Base-by-base conservation (phyloP, 2,888 invertebrate genomes). In the Petrophora chlorosata region DNA sequence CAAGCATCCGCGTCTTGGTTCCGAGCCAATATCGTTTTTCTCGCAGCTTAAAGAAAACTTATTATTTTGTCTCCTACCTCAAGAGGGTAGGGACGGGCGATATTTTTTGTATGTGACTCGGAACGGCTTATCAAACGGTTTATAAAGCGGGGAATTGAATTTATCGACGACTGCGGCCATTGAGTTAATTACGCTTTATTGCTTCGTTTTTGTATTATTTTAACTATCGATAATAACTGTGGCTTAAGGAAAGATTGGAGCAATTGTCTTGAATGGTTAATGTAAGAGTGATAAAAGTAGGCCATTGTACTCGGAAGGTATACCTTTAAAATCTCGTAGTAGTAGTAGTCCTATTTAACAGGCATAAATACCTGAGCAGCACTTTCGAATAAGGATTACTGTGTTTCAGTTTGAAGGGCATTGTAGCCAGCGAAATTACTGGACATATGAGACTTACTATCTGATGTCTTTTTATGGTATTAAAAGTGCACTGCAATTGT, bases 1-100 rank as follows among this genome's bases (percentile, higher is more conserved):
- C 51, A 46, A 55, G 48, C 48, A 53, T 53, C 51, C 50, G 45
- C 50, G 50, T 46, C 35, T 58, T 58, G 56, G 61, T 61, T 39
- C 53, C 38, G 52, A 56, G 61, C 61, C 58, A 61, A 61, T 61
- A 54, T 53, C 51, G 56, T 58, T 61, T 53, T 56, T 48, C 52
- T 32, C 52, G 50, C 44, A 56, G 61, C 61, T 61, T 61, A 58
- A 54, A 58, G 58, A 52, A 61, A 61, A 61, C 61, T 61, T 56
- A 58, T 58, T 61, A 54, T 61, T 56, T 61, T 61, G 58, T 58
- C 60, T 57, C 46, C 53, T 36, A 50, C 47, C 42, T 56, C 56
- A 36, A 50, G 52, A 43, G 53, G 52, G 56, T 43, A 43, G 23
- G 46, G 47, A 28, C 47, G 49, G 44, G 28, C 51, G 49, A 48